phyloP scores from a whole-genome alignment of 2,797 vertebrate species.

The Catharus ustulatus region DNA sequence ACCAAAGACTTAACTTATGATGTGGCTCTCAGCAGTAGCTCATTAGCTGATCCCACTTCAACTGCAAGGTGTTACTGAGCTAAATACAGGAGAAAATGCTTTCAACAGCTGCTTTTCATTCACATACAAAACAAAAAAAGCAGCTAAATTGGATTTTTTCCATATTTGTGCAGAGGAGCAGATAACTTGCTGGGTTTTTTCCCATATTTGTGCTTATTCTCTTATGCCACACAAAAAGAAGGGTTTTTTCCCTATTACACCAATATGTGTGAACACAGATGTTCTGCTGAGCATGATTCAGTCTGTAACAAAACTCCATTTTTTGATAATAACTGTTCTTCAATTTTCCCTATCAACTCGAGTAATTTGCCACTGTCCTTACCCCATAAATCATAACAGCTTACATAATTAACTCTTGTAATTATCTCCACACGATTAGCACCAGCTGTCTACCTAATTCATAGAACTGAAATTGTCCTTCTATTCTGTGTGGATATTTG shows the following conservation, averaged over 20 bases:
- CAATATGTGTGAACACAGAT: background rate
- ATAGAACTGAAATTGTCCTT: background rate
- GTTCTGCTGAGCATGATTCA: background rate
- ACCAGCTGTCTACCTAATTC: constrained; percentile 33
- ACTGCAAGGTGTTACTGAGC: background rate
- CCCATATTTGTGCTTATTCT: background rate
- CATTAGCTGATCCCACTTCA: background rate
- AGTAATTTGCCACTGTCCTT: constrained; percentile 7
- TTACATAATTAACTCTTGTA: constrained; percentile 22
- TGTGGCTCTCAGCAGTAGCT: background rate
- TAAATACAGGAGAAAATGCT: background rate
- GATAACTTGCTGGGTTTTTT: background rate
- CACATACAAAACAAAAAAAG: background rate
- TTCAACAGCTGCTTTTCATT: background rate
- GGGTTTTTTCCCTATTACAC: background rate
- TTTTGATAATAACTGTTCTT: background rate
- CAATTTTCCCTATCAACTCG: background rate
- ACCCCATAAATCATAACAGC: constrained; percentile 29
- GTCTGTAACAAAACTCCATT: background rate
- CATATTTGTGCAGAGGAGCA: background rate
- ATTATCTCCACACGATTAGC: background rate
- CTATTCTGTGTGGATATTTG: background rate
- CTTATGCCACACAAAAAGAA: background rate
- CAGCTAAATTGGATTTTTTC: background rate
- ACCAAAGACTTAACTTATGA: background rate